Evolutionary conservation across 2,113 vertebrate species (phyloP), one percentile per base, ranked within the genome.

Genomic region (Beaufortia kweichowensis): DNA sequence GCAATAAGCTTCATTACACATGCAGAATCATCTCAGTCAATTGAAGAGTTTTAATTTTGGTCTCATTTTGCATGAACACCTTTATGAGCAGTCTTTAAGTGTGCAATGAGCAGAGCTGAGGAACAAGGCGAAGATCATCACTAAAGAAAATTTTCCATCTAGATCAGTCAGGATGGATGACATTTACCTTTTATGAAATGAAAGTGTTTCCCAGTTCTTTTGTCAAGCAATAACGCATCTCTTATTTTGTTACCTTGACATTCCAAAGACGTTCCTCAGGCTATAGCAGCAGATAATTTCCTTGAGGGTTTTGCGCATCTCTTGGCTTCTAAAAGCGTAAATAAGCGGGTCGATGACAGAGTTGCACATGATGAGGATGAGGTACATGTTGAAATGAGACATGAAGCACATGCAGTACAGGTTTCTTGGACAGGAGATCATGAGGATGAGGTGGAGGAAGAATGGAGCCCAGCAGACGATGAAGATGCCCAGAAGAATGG

Each of bases 281-380:
- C 91, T 68, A 0, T 84, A 85, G 85, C 92, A 87, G 1, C 92
- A 94, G 66, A 94, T 86, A 1, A 95, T 92, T 76, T 95, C 94
- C 68, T 88, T 93, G 83, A 95, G 95, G 2, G 95, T 95, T 85
- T 92, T 93, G 19, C 95, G 89, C 89, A 95, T 93, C 78, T 96
- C 94, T 78, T 90, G 90, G 59, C 94, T 95, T 17, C 94, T 91
- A 85, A 95, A 95, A 79, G 94, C 94, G 0, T 95, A 96, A 76
- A 95, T 96, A 57, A 96, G 89, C 0, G 95, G 95, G 85, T 96
- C 95, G 0, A 96, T 91, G 77, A 95, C 82, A 0, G 95, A 95
- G 85, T 95, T 95, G 84, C 94, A 95, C 94, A 95, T 94, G 83
- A 96, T 94, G 23, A 96, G 91, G 31, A 95, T 93, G 83, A 96